A percentile compares a stretch with the other conserved stretches of the same genome.
Conservation (phyloP, 2,888 invertebrate genomes). For the Andricus curvator region DNA sequence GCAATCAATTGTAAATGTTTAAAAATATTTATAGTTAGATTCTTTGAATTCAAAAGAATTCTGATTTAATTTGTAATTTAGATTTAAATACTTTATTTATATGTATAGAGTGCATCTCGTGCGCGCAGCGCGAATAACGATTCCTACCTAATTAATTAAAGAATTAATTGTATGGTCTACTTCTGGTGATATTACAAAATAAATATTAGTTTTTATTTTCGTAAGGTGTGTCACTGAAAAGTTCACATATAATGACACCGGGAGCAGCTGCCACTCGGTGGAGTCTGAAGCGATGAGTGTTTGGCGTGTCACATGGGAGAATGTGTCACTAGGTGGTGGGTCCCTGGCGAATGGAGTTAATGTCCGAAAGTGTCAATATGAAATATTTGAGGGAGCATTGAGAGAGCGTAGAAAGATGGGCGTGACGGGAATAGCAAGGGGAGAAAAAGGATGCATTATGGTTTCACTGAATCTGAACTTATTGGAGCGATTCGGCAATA, state of each 20-base stretch:
- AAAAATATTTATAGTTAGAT: too few species aligned
- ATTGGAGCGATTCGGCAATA: conserved; percentile 26
- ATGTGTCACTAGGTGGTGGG: conserved; percentile 37
- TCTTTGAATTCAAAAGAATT: too few species aligned
- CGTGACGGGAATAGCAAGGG: conserved; percentile 60
- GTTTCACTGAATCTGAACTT: conserved; percentile 13
- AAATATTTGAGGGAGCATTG: conserved; percentile 66
- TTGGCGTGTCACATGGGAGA: conserved; percentile 42
- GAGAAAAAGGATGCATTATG: conserved; percentile 29
- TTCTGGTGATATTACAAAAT: too few species aligned
- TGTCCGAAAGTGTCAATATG: conserved; percentile 72
- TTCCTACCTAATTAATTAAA: too few species aligned
- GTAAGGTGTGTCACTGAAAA: conserved; percentile 21
- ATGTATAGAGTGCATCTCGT: conserved; percentile 4
- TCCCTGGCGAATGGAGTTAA: conserved; percentile 71
- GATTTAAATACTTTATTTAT: too few species aligned
- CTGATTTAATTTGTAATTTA: too few species aligned
- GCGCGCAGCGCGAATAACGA: too few species aligned
- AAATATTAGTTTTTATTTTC: too few species aligned
- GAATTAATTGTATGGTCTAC: too few species aligned
- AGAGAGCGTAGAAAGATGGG: conserved; percentile 60
- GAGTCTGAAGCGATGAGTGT: conserved; percentile 32
- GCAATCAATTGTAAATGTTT: too few species aligned
- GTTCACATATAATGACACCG: conserved; percentile 30
- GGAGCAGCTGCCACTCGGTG: conserved; percentile 18